Evolutionary conservation across 2,113 vertebrate species (phyloP), one percentile per base, ranked within the genome.

Genomic region (Takifugu flavidus): DNA sequence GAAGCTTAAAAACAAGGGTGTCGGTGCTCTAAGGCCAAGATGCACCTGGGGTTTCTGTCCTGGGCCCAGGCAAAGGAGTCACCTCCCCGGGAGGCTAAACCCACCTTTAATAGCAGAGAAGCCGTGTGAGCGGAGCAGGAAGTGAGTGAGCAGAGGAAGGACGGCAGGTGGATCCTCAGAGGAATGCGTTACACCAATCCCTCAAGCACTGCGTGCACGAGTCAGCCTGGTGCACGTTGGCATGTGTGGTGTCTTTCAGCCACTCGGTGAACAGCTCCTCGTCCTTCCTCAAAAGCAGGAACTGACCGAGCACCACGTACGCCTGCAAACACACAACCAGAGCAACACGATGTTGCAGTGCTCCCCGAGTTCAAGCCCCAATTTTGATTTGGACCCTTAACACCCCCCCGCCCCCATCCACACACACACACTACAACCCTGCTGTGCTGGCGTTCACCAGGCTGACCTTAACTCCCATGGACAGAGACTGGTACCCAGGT

Each of bases 151-250:
- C 14, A 3, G 47, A 27, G 15, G 34, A n/a, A 26, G 56, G 46
- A 53, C 25, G 14, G 14, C 8, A 6, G 69, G 68, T 4, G 46
- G 46, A 1, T 53, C 10, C 52, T 90, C 79, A 92, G 43, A 90
- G 86, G 72, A 90, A 90, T 44, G 87, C 56, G 0, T 89, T 73
- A 0, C 90, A 90, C 88, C 86, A 91, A 46, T 90, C 88, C 51
- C 55, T 80, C 43, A 91, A 78, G 59, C 87, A 89, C 63, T 83
- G 82, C 12, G 70, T 49, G n/a, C 89, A 92, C 39, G 77, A 56
- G 0, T 53, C 54, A 0, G 90, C 88, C 65, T 91, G 89, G 1
- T 57, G 83, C 0, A 74, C 50, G 65, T 88, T 89, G 0, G 86
- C 85, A 0, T 86, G 86, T 3, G 74, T 83, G 20, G 67, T 53